Evolutionary conservation across 23 tunicate species (phyloP).

Genomic region (Clavelina lepadiformis): DNA sequence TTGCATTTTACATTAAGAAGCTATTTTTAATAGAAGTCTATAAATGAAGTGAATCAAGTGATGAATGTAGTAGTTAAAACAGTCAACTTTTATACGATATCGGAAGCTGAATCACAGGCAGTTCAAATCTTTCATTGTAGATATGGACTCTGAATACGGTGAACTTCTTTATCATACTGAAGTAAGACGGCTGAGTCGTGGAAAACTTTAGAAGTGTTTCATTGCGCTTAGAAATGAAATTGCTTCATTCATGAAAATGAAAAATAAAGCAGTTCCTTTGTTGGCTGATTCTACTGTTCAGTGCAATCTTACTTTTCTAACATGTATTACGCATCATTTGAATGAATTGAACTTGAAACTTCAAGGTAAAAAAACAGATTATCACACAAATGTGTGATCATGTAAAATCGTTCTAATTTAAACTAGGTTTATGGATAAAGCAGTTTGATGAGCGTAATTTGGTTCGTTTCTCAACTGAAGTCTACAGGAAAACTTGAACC

Average conservation of each 20-base stretch:
- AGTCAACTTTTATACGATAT: slow-evolving; percentile 31
- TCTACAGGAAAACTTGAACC: slow-evolving; percentile 11
- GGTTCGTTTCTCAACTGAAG: slow-evolving; percentile 19
- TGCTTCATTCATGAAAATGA: slow-evolving; percentile 38
- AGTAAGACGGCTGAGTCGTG: slow-evolving; percentile 34
- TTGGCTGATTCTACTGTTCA: slow-evolving; percentile 31
- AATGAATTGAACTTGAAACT: slow-evolving; percentile 23
- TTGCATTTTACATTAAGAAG: slow-evolving; percentile 30
- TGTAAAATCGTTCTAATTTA: no score
- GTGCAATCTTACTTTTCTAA: slow-evolving; percentile 41
- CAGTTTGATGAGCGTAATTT: slow-evolving; percentile 26
- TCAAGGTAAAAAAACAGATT: slow-evolving; percentile 43
- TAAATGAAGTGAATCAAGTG: slow-evolving; percentile 29
- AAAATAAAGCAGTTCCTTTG: slow-evolving; percentile 27
- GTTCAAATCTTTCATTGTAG: slow-evolving; percentile 21
- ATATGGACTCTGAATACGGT: slow-evolving; percentile 23
- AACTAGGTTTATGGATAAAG: slow-evolving; percentile 25
- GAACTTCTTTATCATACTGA: slow-evolving; percentile 24
- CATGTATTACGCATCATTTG: slow-evolving; percentile 27
- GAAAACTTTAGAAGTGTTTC: slow-evolving; percentile 10
- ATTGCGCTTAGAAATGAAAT: slow-evolving; percentile 42
- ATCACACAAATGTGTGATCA: slow-evolving; percentile 27
- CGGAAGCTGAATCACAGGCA: no score
- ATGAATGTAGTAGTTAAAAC: slow-evolving; percentile 33
- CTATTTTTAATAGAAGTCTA: slow-evolving; percentile 20